Percentiles rank a stretch among this genome's conserved stretches.
Evolutionary conservation across 2,797 vertebrate species (phyloP).

Genomic region (Artibeus lituratus): DNA sequence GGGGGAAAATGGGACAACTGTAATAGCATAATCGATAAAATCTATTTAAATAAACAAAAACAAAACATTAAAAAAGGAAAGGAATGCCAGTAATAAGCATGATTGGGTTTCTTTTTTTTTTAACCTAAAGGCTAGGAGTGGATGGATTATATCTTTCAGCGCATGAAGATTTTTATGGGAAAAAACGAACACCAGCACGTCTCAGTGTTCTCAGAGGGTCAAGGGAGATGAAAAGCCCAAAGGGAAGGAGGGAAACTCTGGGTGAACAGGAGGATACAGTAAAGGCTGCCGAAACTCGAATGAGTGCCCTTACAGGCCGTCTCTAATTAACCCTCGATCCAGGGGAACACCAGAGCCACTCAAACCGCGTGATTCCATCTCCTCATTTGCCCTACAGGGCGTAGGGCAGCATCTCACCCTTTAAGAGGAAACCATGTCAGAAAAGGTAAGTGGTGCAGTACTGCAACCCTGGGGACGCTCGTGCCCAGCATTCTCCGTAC

Average conservation of each 20-base stretch:
- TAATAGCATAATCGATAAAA: too few species aligned
- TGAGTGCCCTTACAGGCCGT: background rate
- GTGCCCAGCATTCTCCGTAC: background rate
- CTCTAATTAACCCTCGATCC: background rate
- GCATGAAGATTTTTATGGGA: background rate
- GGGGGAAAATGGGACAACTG: too few species aligned
- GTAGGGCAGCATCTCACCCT: background rate
- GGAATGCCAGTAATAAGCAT: background rate
- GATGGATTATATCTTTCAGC: background rate
- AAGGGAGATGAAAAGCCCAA: background rate
- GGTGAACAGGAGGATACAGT: background rate
- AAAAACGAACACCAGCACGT: background rate
- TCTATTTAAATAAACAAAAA: background rate
- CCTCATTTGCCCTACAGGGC: background rate
- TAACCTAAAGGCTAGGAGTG: background rate
- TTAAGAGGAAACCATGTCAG: background rate
- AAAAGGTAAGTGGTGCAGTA: background rate
- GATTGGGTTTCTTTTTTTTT: background rate
- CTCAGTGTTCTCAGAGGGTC: background rate
- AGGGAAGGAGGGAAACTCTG: background rate
- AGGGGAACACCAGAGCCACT: background rate
- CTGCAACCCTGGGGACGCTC: background rate
- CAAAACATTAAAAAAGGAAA: background rate
- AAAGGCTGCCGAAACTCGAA: background rate
- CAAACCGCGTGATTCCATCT: background rate